Conservation (phyloP, 2,888 invertebrate genomes). For the Muschampia plurimacula region DNA sequence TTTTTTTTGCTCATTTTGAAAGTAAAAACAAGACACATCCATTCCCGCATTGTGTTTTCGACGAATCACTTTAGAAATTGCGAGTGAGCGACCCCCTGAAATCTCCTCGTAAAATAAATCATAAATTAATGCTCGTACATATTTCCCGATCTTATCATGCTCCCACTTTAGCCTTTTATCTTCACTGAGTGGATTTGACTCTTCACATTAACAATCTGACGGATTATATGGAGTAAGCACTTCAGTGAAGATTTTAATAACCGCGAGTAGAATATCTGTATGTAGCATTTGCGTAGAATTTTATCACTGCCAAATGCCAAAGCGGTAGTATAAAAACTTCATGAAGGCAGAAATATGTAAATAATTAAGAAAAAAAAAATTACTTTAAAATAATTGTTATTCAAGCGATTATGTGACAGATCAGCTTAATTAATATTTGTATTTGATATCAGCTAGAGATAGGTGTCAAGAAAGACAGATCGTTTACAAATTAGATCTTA, state of each 20-base stretch:
- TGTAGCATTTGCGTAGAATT: no score
- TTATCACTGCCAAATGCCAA: no score
- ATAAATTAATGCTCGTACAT: conserved; percentile 51
- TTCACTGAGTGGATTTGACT: conserved; percentile 42
- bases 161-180: conserved; percentile 48
- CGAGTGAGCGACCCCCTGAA: conserved; percentile 30
- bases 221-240: conserved; percentile 26
- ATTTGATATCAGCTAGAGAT: no score
- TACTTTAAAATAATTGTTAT: no score
- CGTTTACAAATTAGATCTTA: no score
- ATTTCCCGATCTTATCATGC: conserved; percentile 48
- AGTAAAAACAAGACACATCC: conserved; percentile 31
- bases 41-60: conserved; percentile 30
- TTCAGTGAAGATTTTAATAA: conserved; percentile 11
- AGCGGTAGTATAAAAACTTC: no score
- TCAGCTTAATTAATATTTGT: no score
- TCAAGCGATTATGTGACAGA: no score
- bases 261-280: neutral
- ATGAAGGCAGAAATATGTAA: no score
- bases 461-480: no score
- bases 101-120: conserved; percentile 48
- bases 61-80: conserved; percentile 36
- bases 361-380: no score
- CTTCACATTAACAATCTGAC: conserved; percentile 36
- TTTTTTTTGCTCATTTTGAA: conserved; percentile 6